These are phyloP conservation scores for Polydrusus tereticollis DNA, from an alignment of 2,888 invertebrate species.

Conservation along the genomic window DNA sequence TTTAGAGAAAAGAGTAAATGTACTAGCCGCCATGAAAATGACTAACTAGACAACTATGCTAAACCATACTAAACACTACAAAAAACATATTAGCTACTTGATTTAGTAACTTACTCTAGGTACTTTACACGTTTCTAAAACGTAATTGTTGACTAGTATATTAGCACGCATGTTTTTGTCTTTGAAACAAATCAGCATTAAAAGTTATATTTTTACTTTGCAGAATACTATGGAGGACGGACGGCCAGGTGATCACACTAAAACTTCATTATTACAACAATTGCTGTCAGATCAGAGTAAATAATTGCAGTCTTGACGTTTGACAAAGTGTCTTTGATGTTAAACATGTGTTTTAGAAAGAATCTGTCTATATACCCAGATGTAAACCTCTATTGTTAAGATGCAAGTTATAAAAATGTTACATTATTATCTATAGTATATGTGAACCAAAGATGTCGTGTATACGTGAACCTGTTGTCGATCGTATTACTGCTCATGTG, in stretches of 20 bases:
- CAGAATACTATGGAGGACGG: conserved; percentile 83
- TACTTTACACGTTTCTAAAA: too few relatives aligned
- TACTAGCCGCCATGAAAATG: too few relatives aligned
- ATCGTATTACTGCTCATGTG: conserved; percentile 42
- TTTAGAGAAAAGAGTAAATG: too few relatives aligned
- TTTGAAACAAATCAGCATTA: neutral
- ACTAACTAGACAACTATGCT: too few relatives aligned
- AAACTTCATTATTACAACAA: conserved; percentile 87
- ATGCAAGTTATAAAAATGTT: conserved; percentile 40
- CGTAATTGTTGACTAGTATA: neutral
- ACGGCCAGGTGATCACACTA: conserved; percentile 79
- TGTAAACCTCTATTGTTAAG: conserved; percentile 42
- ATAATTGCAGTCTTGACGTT: conserved; percentile 68
- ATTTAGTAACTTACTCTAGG: too few relatives aligned
- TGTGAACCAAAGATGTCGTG: conserved; percentile 50
- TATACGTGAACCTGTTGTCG: conserved; percentile 43
- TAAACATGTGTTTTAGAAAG: conserved; percentile 48
- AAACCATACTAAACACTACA: too few relatives aligned
- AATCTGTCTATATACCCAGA: conserved; percentile 47
- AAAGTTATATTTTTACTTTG: conserved; percentile 56
- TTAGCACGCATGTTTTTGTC: neutral
- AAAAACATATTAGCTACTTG: too few relatives aligned
- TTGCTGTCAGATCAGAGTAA: conserved; percentile 77
- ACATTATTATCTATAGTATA: conserved; percentile 44
- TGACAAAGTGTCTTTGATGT: conserved; percentile 38